phyloP scores from a whole-genome alignment of 2,113 vertebrate genomes.

The Clarias gariepinus region DNA sequence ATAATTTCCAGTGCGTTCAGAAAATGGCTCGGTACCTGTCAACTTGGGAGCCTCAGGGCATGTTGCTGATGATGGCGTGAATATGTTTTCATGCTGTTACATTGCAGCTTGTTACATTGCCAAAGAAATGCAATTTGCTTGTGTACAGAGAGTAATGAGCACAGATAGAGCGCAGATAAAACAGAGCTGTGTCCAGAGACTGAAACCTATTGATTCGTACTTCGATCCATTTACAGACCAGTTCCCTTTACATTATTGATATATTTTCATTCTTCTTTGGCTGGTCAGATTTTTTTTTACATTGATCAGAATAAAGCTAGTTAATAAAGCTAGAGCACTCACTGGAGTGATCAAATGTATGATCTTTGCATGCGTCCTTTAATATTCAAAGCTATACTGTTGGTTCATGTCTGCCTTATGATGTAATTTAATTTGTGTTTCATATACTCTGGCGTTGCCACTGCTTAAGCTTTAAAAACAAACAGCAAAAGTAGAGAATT shows the following conservation, averaged over 20 bases:
- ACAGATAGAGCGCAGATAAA: slow-evolving; percentile 29
- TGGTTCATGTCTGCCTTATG: background rate
- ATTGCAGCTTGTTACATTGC: slow-evolving; percentile 18
- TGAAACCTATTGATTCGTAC: slow-evolving; percentile 38
- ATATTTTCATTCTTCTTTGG: slow-evolving; percentile 5
- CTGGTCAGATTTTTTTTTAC: background rate
- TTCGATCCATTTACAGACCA: slow-evolving; percentile 42
- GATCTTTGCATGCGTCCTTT: background rate
- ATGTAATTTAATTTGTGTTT: background rate
- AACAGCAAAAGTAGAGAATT: background rate
- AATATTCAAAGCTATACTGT: background rate
- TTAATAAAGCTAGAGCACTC: no score
- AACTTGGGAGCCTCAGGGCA: slow-evolving; percentile 12
- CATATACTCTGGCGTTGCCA: background rate
- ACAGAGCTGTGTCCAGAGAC: slow-evolving; percentile 21
- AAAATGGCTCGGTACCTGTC: background rate
- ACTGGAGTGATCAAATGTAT: background rate
- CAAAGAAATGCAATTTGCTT: slow-evolving; percentile 31
- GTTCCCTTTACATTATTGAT: slow-evolving; percentile 27
- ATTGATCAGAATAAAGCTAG: slow-evolving; percentile 1
- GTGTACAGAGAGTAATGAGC: slow-evolving; percentile 9
- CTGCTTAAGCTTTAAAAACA: background rate
- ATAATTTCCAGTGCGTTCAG: background rate
- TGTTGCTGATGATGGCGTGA: background rate
- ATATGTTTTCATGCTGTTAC: slow-evolving; percentile 19